Base-by-base conservation (phyloP, 2,888 invertebrate genomes). In the Leptodirus hochenwartii region DNA sequence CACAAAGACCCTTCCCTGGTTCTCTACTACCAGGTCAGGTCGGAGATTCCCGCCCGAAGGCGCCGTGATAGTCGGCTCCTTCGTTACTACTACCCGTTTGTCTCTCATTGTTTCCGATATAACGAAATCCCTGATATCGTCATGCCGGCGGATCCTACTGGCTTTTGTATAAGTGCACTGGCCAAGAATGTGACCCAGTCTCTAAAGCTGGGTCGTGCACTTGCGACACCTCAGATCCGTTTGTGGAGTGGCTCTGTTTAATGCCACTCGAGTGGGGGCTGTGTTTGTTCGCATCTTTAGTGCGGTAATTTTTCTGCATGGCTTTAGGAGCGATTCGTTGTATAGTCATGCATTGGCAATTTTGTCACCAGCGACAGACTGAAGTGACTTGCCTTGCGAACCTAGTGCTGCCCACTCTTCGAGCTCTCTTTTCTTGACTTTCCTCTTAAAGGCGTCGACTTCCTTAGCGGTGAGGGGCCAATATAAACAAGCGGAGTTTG, bases 171-270 rank as follows among this genome's bases (percentile, higher is more conserved):
- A 25, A 3, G 17, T 17, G 29, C 41, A 45, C 30, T 34, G 38
- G 3, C 47, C 49, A 8, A 49, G 32, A 4, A 48, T 41, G 32
- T 49, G 47, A 1, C 37, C 45, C 17, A 46, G 43, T 12, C 48
- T 51, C 40, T 52, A 50, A 3, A 31, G 29, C 31, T 36, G 33
- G 20, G 14, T 9, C 2, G 30, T 15, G 29, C 48, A 52, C 27
- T 39, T 41, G 4, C 49, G 27, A 34, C 50, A 50, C 9, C 12
- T 27, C 3, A 41, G 34, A 29, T 43, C 41, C 30, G 38, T 36
- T 25, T 37, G 34, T 5, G 40, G 42, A 4, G 17, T 29, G 17
- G 41, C 42, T 36, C 42, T 39, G 24, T 34, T 37, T 34, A 46
- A 33, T 23, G 42, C 37, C 32, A 39, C 42, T 29, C 38, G 37